Evolutionary conservation across 2,797 vertebrate species (phyloP), one percentile per base, ranked within the genome.

Genomic region (Leptoclinus maculatus): DNA sequence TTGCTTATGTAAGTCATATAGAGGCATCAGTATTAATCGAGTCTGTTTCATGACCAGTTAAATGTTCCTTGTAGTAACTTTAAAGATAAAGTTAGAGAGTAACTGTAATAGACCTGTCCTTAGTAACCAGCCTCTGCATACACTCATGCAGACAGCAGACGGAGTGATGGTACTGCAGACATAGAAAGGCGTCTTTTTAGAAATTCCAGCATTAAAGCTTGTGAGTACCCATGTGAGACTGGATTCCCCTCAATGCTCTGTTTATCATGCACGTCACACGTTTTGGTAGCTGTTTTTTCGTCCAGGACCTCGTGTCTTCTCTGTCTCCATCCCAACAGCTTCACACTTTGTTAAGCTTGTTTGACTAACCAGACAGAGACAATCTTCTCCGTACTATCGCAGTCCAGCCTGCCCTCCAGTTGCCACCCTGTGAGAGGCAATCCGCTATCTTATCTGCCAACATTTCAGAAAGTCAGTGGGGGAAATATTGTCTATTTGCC

Each of bases 361-460:
- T 70, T 65, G 62, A 5, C 56, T 39, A 11, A 69, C 83, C 72
- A 76, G 62, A 27, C 8, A 34, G 54, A 38, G 47, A 78, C 58
- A 54, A 2, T 81, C 43, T 53, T 23, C 77, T 67, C 56, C 9
- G 73, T 3, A 0, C 53, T 34, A 12, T 74, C 34, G 0, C 66
- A 45, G 47, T 39, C 43, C 47, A 27, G 32, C 58, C 63, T 59
- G 74, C 74, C 71, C 66, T 84, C 38, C 47, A 27, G 36, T 66
- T 19, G 25, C 75, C 67, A 58, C 54, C 70, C 49, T 45, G 54
- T 4, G 5, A 57, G 38, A 68, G 66, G 27, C 60, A 9, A 34
- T 80, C 64, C 69, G 71, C 82, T 34, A 62, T 78, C 66, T 82
- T 32, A 77, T 71, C 74, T 62, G 51, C 43, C 75, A 41, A 73